A percentile compares a stretch with the other conserved stretches of the same genome.
Conservation (phyloP, 2,888 invertebrate genomes). For the Eustalomyia histrio region DNA sequence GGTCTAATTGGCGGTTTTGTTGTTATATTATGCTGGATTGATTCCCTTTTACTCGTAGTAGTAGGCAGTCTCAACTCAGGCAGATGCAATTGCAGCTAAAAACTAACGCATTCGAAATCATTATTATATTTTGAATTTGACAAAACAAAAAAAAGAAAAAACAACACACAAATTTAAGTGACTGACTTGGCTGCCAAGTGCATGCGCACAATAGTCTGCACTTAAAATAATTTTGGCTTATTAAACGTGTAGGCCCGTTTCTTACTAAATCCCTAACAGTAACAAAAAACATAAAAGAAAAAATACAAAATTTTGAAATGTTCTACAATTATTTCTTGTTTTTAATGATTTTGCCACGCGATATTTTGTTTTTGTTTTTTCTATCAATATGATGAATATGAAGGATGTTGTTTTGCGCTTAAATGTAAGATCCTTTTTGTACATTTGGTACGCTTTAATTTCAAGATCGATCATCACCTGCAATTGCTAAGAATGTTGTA, state of each 20-base stretch:
- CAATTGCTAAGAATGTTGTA: constrained; percentile 56
- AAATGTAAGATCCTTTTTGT: constrained; percentile 23
- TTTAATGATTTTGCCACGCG: constrained; percentile 65
- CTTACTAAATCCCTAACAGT: constrained; percentile 9
- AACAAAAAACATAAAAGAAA: not conserved
- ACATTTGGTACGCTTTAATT: constrained; percentile 41
- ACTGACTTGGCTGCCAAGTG: constrained; percentile 24
- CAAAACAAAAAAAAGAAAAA: constrained; percentile 40
- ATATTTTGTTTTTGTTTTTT: constrained; percentile 32
- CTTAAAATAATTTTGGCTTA: constrained; percentile 54
- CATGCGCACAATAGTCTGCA: constrained; percentile 46
- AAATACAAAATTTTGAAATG: not conserved
- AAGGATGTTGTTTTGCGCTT: constrained; percentile 51
- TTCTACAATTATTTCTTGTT: constrained; percentile 49
- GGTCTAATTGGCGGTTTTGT: constrained; percentile 62
- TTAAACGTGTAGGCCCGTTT: constrained; percentile 36
- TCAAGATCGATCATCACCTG: constrained; percentile 54
- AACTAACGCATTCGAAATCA: constrained; percentile 59
- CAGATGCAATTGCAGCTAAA: constrained; percentile 62
- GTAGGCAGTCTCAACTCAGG: constrained; percentile 24
- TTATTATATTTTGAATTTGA: constrained; percentile 55
- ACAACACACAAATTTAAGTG: not conserved
- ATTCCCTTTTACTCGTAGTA: not conserved
- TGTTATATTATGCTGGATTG: constrained; percentile 18
- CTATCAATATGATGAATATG: not conserved